Percentiles rank a stretch among this genome's conserved stretches.
Evolutionary conservation across 2,113 vertebrate genomes (phyloP).

Genomic region (Hydropotes inermis): DNA sequence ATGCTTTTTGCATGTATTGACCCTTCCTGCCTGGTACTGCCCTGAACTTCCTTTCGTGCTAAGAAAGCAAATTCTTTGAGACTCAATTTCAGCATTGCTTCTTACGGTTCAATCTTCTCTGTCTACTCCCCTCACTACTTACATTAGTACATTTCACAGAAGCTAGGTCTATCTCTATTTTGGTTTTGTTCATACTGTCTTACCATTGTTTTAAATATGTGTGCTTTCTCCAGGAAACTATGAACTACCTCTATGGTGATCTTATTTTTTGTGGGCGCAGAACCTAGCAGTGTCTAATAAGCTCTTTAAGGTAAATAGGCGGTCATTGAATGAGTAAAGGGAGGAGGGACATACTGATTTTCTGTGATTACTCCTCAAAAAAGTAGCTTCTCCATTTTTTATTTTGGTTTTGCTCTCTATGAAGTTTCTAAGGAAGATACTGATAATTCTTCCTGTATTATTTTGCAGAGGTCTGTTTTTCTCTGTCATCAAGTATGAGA

Average conservation of each 20-base stretch:
- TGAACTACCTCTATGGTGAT: not conserved
- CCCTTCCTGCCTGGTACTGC: not conserved
- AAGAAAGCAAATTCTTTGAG: not conserved
- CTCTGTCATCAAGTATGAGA: not conserved
- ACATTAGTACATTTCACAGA: not conserved
- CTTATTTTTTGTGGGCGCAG: not conserved
- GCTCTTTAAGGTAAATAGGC: not conserved
- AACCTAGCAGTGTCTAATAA: not conserved
- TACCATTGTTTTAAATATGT: not conserved
- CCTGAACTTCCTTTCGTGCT: not conserved
- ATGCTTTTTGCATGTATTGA: not conserved
- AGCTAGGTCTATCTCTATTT: not conserved
- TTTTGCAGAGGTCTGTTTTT: not conserved
- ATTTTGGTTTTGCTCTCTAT: not conserved
- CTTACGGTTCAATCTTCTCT: not conserved
- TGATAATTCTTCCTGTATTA: not conserved
- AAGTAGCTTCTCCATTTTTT: not conserved
- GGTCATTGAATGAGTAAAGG: not conserved
- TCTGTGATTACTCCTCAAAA: not conserved
- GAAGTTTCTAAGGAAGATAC: not conserved
- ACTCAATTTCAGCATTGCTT: not conserved
- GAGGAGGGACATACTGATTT: not conserved
- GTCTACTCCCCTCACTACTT: not conserved
- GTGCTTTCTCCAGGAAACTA: not conserved
- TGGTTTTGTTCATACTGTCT: not conserved